Base-by-base conservation (phyloP, 2,888 invertebrate genomes). In the Diaperis boleti region DNA sequence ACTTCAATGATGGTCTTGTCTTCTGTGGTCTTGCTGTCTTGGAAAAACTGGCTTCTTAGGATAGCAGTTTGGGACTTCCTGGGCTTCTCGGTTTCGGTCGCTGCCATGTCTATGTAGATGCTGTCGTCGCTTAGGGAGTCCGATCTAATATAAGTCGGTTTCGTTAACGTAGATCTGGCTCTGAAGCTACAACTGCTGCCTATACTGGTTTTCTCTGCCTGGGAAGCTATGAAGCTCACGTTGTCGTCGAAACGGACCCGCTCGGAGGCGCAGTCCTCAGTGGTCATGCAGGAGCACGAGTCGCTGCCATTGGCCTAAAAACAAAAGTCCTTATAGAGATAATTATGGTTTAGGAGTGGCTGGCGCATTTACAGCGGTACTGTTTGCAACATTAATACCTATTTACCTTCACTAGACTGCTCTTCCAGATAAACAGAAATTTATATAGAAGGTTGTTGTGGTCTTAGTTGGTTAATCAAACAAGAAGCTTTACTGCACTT, bases 161-260 rank as follows among this genome's bases (percentile, higher is more conserved):
- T 72, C 13, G 70, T 64, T 52, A 75, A 20, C 13, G 17, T 70
- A 45, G 75, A 76, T 35, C 79, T 74, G 14, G 76, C 77, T 42
- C 79, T 72, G 67, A 80, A 82, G 72, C 78, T 82, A 65, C 78
- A 79, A 39, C 82, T 81, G 59, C 80, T 79, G n/a, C 79, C 81
- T 15, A 80, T 81, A 66, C 80, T 80, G 1, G 79, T 76, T 65
- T 84, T 84, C 62, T 83, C 83, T n/a, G 78, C 77, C 45, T 76
- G 74, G 10, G 72, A 73, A 42, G 82, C 84, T 52, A 86, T 84
- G 73, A 86, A 85, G 70, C 86, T 87, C 60, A 88, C 85, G 67
- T 87, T 87, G 75, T 87, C 87, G 72, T 88, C 88, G 73, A 88
- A 88, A 56, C 87, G 82, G 1, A 88, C 88, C n/a, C 88, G 81